Evolutionary conservation across 2,113 vertebrate species (phyloP), one percentile per base, ranked within the genome.

Genomic region (Platichthys stellatus): DNA sequence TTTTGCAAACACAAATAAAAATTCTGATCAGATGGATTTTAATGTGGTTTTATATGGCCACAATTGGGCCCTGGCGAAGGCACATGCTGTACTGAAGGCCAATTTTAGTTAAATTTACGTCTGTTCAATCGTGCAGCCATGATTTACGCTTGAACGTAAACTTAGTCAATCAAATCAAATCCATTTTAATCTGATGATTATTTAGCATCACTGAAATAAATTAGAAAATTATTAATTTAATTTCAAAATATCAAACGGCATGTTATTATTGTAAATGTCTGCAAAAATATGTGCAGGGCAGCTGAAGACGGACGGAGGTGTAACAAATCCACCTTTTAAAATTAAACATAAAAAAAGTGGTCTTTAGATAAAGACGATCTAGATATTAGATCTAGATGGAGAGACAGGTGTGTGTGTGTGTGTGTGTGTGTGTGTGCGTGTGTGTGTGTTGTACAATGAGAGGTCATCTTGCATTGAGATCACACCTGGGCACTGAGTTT

Each of bases 381-480:
- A n/a, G 20, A 63, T 45, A 4, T 69, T 66, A 4, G 13, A 82
- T n/a, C 26, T 56, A 67, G 45, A 74, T 28, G 28, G 45, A 72
- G 24, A 75, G 47, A 77, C 8, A 63, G 0, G 28, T 31, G 28
- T 31, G 28, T 31, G 28, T 31, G 28, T 31, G 28, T 31, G 28
- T 31, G 28, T 31, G 28, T 31, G 28, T 28, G 28, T 28, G 28
- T 28, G 28, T 28, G 28, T 31, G 28, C 6, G 5, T 31, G 28
- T 31, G 28, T 31, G 26, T 38, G 21, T 15, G 71, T 75, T 74
- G 59, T 58, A 63, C 62, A 76, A 64, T 49, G 76, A 86, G 88
- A 74, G 87, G 84, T 89, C 85, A 89, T 80, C 76, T 68, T 86
- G 81, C 70, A 82, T 87, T 49, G 64, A 74, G 43, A 86, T 86